phyloP scores from a whole-genome alignment of 2,797 vertebrate species.

The Brotula barbata region DNA sequence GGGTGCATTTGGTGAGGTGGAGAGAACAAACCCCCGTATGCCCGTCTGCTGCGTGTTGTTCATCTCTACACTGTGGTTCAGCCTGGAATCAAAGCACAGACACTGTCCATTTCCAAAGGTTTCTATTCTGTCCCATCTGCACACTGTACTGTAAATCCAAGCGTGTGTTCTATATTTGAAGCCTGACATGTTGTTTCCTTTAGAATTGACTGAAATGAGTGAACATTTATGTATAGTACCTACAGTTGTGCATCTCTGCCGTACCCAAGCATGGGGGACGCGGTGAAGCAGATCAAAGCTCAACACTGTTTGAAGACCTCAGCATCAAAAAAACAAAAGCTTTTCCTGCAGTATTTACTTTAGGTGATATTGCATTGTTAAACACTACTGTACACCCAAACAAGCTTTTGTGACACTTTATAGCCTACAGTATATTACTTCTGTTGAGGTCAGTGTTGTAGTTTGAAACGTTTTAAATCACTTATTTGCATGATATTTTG shows the following conservation, averaged over 20 bases:
- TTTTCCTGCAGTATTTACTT: slow-evolving; percentile 40
- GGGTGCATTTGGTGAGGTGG: no score
- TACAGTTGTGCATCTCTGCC: slow-evolving; percentile 57
- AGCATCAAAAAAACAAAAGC: slow-evolving; percentile 21
- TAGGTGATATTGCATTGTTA: slow-evolving; percentile 36
- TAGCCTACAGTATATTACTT: slow-evolving; percentile 59
- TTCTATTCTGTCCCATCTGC: slow-evolving; percentile 46
- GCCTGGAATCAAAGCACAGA: slow-evolving; percentile 56
- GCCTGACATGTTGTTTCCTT: slow-evolving; percentile 43
- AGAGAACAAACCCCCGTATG: slow-evolving; percentile 28
- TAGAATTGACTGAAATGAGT: slow-evolving; percentile 59
- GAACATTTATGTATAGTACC: slow-evolving; percentile 68
- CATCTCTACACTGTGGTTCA: slow-evolving; percentile 56
- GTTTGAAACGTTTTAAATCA: slow-evolving; percentile 62
- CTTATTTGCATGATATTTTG: slow-evolving; percentile 78
- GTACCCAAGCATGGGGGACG: slow-evolving; percentile 67
- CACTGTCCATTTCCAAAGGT: slow-evolving; percentile 47
- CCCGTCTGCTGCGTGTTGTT: slow-evolving; percentile 41
- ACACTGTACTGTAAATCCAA: slow-evolving; percentile 28
- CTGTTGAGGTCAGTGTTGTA: slow-evolving; percentile 70
- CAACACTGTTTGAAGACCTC: slow-evolving; percentile 60
- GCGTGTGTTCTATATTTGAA: slow-evolving; percentile 38
- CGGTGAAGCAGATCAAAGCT: slow-evolving; percentile 46
- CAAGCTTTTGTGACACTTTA: slow-evolving; percentile 55
- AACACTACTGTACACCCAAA: slow-evolving; percentile 46